Percentiles rank a stretch among this genome's conserved stretches.
Conservation (phyloP, 2,113 vertebrate species). For the Nanorana parkeri region DNA sequence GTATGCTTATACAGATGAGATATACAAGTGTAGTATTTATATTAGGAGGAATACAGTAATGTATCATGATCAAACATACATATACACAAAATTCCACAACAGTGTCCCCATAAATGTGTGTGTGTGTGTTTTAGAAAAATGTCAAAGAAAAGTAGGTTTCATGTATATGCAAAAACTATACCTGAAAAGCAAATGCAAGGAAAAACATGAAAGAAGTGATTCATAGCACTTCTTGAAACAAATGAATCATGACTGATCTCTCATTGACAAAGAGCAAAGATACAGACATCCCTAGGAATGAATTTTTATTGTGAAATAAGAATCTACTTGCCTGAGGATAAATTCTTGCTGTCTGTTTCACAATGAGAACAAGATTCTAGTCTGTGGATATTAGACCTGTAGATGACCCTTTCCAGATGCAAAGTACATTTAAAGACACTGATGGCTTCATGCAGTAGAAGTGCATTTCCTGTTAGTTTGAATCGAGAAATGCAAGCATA, state of each 20-base stretch:
- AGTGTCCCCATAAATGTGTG: no score
- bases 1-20: no score
- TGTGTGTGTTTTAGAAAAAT: no score
- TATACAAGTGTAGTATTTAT: no score
- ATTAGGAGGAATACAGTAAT: no score
- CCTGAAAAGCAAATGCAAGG: not conserved
- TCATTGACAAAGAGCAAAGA: conserved; percentile 2
- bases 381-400: not conserved
- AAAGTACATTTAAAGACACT: not conserved
- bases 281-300: conserved; percentile 2
- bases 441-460: not conserved
- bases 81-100: no score
- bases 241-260: conserved; percentile 4
- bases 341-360: conserved; percentile 1
- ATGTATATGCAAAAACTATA: not conserved
- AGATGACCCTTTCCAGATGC: not conserved
- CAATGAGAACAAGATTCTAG: conserved; percentile 25
- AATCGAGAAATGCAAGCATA: not conserved
- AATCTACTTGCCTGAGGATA: conserved; percentile 25
- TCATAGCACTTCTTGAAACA: conserved; percentile 25
- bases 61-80: no score
- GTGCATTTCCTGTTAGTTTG: not conserved
- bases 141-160: no score
- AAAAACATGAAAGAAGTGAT: conserved; percentile 5
- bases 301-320: not conserved